These are phyloP conservation scores for Trissolcus japonicus DNA, from an alignment of 2,888 invertebrate species.

Conservation along the genomic window DNA sequence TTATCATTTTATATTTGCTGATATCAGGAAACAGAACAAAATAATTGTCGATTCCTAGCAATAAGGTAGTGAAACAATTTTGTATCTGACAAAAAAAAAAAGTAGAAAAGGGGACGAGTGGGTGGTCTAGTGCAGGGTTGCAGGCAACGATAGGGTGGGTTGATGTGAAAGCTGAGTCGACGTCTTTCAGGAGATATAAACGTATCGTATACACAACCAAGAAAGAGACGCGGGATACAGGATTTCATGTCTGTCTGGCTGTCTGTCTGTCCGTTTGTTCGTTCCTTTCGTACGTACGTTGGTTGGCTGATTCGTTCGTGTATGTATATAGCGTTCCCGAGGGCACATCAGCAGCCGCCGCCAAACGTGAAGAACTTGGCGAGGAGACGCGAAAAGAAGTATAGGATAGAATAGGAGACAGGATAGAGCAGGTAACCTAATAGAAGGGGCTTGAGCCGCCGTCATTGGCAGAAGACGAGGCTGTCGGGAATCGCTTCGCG, in stretches of 20 bases:
- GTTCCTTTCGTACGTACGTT: constrained; percentile 56
- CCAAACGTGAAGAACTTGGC: constrained; percentile 65
- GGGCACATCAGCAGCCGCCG: constrained; percentile 71
- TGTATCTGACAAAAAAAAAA: too few species aligned
- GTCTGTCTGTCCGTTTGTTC: constrained; percentile 59
- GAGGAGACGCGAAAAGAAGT: constrained; percentile 62
- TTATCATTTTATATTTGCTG: too few species aligned
- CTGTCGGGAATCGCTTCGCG: constrained; percentile 70
- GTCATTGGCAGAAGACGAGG: constrained; percentile 74
- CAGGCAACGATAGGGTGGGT: constrained; percentile 60
- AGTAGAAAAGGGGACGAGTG: constrained; percentile 15
- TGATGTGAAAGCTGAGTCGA: constrained; percentile 72
- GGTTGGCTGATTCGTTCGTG: constrained; percentile 60
- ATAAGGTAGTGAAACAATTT: too few species aligned
- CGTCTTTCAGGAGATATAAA: constrained; percentile 68
- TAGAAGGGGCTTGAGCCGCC: constrained; percentile 73
- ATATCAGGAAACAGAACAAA: too few species aligned
- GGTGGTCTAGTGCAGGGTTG: constrained; percentile 58
- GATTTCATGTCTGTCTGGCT: constrained; percentile 70
- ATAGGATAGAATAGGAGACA: constrained; percentile 66
- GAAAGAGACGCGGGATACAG: constrained; percentile 66
- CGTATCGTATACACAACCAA: constrained; percentile 55
- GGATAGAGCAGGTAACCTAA: constrained; percentile 74
- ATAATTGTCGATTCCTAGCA: too few species aligned
- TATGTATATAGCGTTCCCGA: constrained; percentile 61